Evolutionary conservation across 2,797 vertebrate species (phyloP).

Genomic region (Esox masquinongy): DNA sequence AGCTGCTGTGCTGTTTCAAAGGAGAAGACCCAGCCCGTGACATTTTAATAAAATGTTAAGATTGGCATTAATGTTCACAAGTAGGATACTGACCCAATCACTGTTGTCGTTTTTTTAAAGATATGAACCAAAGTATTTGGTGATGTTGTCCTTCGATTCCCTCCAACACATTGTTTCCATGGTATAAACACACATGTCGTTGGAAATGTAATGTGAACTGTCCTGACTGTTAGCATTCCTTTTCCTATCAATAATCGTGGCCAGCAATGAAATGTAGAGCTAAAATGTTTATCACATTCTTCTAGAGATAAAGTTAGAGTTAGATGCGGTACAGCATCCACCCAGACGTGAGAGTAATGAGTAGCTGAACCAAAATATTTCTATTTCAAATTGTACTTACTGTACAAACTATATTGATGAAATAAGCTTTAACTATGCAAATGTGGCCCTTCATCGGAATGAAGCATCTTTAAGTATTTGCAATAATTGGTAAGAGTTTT

Average conservation of each 20-base stretch:
- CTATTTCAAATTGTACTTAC: no score
- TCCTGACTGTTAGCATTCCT: slow-evolving; percentile 34
- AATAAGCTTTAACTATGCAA: background rate
- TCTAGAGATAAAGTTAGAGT: background rate
- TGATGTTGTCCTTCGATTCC: background rate
- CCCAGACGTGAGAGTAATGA: background rate
- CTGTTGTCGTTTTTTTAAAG: background rate
- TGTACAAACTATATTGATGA: background rate
- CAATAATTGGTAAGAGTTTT: background rate
- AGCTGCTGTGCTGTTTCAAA: background rate
- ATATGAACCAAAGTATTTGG: slow-evolving; percentile 2
- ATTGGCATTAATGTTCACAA: background rate
- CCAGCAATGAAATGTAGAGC: background rate
- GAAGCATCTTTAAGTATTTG: background rate
- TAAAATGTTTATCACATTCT: background rate
- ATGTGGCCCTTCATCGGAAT: background rate
- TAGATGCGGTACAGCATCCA: background rate
- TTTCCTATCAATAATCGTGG: slow-evolving; percentile 36
- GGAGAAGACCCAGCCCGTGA: background rate
- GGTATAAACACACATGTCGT: slow-evolving; percentile 46
- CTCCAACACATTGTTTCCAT: slow-evolving; percentile 8
- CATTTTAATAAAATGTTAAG: background rate
- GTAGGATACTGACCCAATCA: background rate
- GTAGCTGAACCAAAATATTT: background rate
- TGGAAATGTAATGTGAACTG: slow-evolving; percentile 29